Evolutionary conservation across 2,113 vertebrate species (phyloP).

Genomic region (Nothocercus julius): DNA sequence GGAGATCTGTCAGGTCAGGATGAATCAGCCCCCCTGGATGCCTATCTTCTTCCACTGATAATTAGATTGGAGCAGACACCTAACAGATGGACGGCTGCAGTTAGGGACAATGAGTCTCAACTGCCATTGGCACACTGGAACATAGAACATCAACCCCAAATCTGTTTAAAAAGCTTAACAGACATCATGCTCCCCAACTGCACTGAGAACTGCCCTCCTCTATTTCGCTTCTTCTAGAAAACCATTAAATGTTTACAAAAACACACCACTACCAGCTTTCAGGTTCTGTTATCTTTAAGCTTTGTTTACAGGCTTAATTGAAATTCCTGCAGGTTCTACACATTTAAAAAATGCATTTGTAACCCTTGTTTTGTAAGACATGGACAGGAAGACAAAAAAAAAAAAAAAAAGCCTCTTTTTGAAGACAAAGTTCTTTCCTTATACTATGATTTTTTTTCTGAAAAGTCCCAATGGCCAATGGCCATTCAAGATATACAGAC

Average conservation of each 20-base stretch:
- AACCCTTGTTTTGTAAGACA: background rate
- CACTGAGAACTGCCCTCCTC: background rate
- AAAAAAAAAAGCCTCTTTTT: background rate
- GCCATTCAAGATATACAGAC: background rate
- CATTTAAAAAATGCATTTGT: background rate
- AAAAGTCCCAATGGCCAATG: background rate
- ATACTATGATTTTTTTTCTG: background rate
- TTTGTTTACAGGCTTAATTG: background rate
- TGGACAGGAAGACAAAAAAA: background rate
- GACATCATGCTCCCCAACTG: background rate
- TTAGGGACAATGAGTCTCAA: background rate
- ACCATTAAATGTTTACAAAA: background rate
- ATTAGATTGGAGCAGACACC: background rate
- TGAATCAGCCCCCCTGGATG: conserved; percentile 57
- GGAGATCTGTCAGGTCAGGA: conserved; percentile 65
- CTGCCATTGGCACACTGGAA: conserved; percentile 31
- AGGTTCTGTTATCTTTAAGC: background rate
- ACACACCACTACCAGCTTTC: background rate
- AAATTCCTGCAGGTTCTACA: background rate
- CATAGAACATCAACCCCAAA: conserved; percentile 33
- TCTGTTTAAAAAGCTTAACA: conserved; percentile 46
- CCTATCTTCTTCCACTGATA: background rate
- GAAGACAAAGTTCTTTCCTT: background rate
- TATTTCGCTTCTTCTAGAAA: background rate
- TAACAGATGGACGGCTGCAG: background rate